These are phyloP conservation scores for Ianthella basta DNA, from an alignment of 37 sponge, comb jelly and placozoan species.

Conservation along the genomic window DNA sequence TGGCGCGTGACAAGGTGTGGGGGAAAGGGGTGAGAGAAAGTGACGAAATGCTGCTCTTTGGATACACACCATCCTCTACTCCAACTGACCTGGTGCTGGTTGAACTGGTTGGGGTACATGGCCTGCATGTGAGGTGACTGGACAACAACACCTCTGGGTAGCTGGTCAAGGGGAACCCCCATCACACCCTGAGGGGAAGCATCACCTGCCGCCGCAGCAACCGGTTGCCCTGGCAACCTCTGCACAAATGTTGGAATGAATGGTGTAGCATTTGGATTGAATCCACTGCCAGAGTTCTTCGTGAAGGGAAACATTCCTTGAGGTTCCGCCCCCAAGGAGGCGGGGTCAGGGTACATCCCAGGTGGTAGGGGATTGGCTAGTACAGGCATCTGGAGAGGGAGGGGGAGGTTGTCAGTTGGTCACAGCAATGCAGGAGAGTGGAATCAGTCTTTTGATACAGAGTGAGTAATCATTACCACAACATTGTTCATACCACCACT, in stretches of 20 bases:
- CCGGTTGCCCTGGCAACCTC: conserved; percentile 12
- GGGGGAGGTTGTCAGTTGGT: not conserved
- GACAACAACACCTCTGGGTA: too few relatives aligned
- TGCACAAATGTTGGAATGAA: conserved; percentile 72
- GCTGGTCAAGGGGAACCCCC: conserved; percentile 6
- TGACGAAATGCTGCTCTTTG: too few relatives aligned
- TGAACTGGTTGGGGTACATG: conserved; percentile 16
- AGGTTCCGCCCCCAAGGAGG: not conserved
- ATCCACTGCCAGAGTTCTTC: conserved; percentile 32
- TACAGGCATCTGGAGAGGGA: not conserved
- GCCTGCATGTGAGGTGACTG: not conserved
- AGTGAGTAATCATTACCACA: too few relatives aligned
- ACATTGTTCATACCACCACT: too few relatives aligned
- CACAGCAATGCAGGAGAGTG: too few relatives aligned
- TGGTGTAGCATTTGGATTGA: conserved; percentile 84
- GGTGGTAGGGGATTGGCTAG: not conserved
- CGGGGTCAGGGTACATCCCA: not conserved
- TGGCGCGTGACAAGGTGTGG: not conserved
- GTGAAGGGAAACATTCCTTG: not conserved
- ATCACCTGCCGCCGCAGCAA: not conserved
- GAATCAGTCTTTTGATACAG: too few relatives aligned
- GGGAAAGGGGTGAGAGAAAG: not conserved
- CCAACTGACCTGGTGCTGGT: not conserved
- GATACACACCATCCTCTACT: not conserved
- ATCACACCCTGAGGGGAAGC: not conserved